Percentiles rank a stretch among this genome's conserved stretches.
Conservation (phyloP, 2,888 invertebrate species). For the Portevinia maculata region DNA sequence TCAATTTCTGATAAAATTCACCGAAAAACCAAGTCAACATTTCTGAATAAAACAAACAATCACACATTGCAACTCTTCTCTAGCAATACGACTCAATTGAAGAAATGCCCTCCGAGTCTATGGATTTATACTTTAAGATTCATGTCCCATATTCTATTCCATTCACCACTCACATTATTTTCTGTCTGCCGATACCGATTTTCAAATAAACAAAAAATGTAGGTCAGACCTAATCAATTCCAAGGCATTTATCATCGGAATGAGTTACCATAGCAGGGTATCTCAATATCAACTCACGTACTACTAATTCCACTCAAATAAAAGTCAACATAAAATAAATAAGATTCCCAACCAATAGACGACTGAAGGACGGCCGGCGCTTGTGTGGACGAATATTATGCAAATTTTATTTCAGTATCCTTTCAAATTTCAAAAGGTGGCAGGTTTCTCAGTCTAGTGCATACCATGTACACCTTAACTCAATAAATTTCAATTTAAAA, state of each 20-base stretch:
- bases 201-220: constrained; percentile 6
- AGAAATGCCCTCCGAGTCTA: no score
- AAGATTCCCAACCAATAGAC: not conserved
- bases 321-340: not conserved
- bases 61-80: no score
- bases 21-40: no score
- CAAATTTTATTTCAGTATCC: constrained; percentile 1
- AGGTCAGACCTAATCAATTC: constrained; percentile 9
- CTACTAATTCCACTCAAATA: not conserved
- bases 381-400: constrained; percentile 12
- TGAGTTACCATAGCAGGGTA: constrained; percentile 1
- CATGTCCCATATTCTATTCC: no score
- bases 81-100: no score
- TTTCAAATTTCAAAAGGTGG: no score
- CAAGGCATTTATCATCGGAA: not conserved
- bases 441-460: not conserved
- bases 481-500: constrained; percentile 50
- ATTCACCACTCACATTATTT: no score
- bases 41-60: no score
- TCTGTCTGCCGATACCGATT: not conserved
- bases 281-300: not conserved
- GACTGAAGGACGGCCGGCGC: not conserved
- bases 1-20: no score
- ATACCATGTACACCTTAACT: constrained; percentile 7
- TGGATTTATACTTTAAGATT: no score